phyloP scores from a whole-genome alignment of 2,113 vertebrate genomes.

The Athene noctua region DNA sequence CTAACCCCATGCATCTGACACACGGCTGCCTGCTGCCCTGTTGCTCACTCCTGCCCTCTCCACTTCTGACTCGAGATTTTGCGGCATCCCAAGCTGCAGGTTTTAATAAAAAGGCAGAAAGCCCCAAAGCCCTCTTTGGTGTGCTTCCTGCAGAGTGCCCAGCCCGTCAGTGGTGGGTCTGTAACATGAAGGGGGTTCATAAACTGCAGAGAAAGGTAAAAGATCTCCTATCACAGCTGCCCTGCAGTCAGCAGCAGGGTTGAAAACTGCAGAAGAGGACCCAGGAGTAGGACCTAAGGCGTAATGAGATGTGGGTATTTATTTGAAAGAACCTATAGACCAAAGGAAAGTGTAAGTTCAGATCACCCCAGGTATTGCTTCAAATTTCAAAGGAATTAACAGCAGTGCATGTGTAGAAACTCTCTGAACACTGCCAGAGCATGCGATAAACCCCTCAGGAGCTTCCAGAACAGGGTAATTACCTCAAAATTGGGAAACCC shows the following conservation, averaged over 20 bases:
- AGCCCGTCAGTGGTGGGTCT: not conserved
- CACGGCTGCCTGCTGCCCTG: not conserved
- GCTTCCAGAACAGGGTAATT: not conserved
- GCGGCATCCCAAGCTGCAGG: not conserved
- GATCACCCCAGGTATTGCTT: not conserved
- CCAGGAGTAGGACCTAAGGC: not conserved
- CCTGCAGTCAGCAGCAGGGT: not conserved
- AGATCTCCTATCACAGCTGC: not conserved
- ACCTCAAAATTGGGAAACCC: slow-evolving; percentile 15
- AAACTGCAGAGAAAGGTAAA: not conserved
- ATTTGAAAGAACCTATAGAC: not conserved
- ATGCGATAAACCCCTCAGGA: not conserved
- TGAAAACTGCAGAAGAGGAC: not conserved
- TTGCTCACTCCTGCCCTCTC: not conserved
- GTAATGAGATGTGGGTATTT: not conserved
- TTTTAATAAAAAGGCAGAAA: not conserved
- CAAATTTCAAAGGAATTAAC: not conserved
- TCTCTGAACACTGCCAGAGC: not conserved
- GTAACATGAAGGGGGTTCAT: not conserved
- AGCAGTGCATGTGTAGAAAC: not conserved
- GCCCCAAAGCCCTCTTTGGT: not conserved
- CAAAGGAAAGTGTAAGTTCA: not conserved
- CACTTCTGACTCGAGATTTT: not conserved
- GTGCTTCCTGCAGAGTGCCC: not conserved
- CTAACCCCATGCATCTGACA: not conserved